phyloP scores from a whole-genome alignment of 2,797 vertebrate genomes.

The Enteromius anoplus region DNA sequence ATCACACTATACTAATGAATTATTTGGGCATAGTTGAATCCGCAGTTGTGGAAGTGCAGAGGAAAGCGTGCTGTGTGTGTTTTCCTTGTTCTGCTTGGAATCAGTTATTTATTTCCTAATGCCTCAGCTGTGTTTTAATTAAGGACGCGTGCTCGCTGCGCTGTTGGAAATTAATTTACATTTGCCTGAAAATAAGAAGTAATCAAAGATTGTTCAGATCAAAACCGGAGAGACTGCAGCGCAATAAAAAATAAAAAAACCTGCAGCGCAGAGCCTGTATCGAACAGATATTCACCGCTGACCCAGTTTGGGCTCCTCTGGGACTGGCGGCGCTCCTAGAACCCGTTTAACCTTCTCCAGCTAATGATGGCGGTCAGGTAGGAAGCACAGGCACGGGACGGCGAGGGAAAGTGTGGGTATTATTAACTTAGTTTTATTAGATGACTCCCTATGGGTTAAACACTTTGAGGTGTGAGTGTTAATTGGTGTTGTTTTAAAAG shows the following conservation, averaged over 20 bases:
- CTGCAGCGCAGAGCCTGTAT: slow-evolving; percentile 38
- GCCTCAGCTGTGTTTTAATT: slow-evolving; percentile 40
- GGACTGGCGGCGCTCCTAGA: slow-evolving; percentile 37
- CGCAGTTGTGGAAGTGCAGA: not conserved
- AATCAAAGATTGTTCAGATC: slow-evolving; percentile 48
- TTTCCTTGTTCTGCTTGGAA: slow-evolving; percentile 19
- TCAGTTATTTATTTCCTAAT: slow-evolving; percentile 38
- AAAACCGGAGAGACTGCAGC: slow-evolving; percentile 35
- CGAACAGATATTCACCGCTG: slow-evolving; percentile 48
- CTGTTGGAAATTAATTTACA: slow-evolving; percentile 29
- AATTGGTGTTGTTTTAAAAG: slow-evolving; percentile 53
- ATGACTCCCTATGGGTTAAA: slow-evolving; percentile 8
- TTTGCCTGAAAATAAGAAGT: slow-evolving; percentile 41
- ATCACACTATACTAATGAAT: not conserved
- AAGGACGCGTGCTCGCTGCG: slow-evolving; percentile 14
- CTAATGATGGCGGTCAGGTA: slow-evolving; percentile 56
- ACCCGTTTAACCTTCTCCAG: slow-evolving; percentile 51
- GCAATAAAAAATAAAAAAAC: slow-evolving; percentile 46
- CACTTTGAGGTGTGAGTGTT: slow-evolving; percentile 51
- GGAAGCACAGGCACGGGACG: slow-evolving; percentile 24
- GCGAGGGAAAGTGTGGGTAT: slow-evolving; percentile 35
- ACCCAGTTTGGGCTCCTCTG: slow-evolving; percentile 54
- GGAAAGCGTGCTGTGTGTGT: slow-evolving; percentile 1
- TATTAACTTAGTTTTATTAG: slow-evolving; percentile 56
- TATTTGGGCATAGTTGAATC: not conserved